Evolutionary conservation across 1,140 invertebrate genomes (phyloP).

Genomic region (Drosophila littoralis): DNA sequence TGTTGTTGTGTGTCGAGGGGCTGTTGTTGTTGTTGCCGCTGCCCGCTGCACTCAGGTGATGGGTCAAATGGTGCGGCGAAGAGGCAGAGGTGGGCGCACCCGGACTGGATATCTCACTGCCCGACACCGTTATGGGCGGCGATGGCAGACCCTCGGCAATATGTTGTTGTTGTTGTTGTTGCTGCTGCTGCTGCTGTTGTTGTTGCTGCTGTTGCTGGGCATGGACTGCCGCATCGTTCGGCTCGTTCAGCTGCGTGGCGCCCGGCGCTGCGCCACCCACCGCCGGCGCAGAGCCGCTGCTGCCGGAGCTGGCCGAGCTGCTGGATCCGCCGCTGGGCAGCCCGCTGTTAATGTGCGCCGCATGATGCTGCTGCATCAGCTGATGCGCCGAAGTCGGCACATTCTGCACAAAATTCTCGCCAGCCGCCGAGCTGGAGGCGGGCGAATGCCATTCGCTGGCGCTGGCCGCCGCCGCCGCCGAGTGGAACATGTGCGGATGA

Average conservation of each 20-base stretch:
- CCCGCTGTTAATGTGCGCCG: constrained; percentile 75
- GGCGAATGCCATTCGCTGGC: constrained; percentile 80
- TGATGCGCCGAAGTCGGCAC: constrained; percentile 83
- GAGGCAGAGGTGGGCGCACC: constrained; percentile 85
- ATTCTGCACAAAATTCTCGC: constrained; percentile 79
- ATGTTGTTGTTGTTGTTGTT: constrained; percentile 68
- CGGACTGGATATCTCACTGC: constrained; percentile 89
- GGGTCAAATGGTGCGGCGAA: constrained; percentile 76
- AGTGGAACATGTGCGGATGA: constrained; percentile 79
- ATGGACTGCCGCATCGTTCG: constrained; percentile 39
- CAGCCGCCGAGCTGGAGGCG: constrained; percentile 60
- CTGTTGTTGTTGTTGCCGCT: constrained; percentile 71
- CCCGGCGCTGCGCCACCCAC: constrained; percentile 32
- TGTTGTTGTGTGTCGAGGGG: constrained; percentile 74
- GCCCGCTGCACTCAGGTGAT: constrained; percentile 63
- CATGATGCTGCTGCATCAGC: constrained; percentile 81
- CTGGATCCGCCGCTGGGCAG: constrained; percentile 72
- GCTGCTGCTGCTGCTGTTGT: constrained; percentile 42
- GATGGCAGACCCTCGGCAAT: constrained; percentile 85
- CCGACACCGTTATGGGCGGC: constrained; percentile 87
- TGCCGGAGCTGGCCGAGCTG: constrained; percentile 76
- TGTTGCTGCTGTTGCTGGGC: constrained; percentile 1
- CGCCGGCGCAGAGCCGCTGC: constrained; percentile 74
- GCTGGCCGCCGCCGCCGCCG: constrained; percentile 61
- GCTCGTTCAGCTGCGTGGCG: constrained; percentile 73